Base-by-base conservation (phyloP, 1,140 invertebrate genomes). In the Cepaea nemoralis region DNA sequence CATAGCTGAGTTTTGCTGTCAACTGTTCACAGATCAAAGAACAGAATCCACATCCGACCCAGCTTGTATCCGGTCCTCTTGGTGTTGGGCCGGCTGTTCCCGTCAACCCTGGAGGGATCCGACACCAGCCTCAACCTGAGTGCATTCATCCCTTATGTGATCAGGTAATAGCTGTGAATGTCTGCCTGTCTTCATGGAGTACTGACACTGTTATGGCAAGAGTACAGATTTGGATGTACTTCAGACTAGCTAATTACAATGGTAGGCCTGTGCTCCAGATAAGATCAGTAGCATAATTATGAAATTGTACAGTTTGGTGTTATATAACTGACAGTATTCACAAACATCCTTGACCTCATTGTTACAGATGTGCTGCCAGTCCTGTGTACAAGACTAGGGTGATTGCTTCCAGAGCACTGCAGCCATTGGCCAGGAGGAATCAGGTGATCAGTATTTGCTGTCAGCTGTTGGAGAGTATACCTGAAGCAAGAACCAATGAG, bases 61-160 rank as follows among this genome's bases (percentile, higher is more conserved):
- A 88, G 90, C 40, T 86, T 97, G 77, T 96, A 96, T 92, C 95
- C 96, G 0, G 93, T 96, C 75, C 92, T 98, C 67, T 91, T 98
- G 80, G 91, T 98, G 74, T 91, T 98, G 24, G 94, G 94, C 0
- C 92, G 96, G 70, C 91, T 98, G 0, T 96, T 96, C 91, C 95
- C 95, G 0, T 95, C 94, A 0, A 92, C 93, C 71, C 89, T 94
- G 14, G 95, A 96, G 85, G 93, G 93, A 27, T 92, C 92, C 2
- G 93, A 95, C 85, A 93, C 93, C n/a, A 93, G 93, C 84, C 91
- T 94, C 66, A 94, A 94, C 78, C 83, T 92, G 48, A 69, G 84
- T 42, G 90, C 89, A 55, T 93, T 92, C 85, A 87, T 93, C 35
- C 91, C 90, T 12, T 86, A 86, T 78, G 82, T 91, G 19, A 84